Conservation (phyloP, 2,113 vertebrate species). For the Psettodes erumei region DNA sequence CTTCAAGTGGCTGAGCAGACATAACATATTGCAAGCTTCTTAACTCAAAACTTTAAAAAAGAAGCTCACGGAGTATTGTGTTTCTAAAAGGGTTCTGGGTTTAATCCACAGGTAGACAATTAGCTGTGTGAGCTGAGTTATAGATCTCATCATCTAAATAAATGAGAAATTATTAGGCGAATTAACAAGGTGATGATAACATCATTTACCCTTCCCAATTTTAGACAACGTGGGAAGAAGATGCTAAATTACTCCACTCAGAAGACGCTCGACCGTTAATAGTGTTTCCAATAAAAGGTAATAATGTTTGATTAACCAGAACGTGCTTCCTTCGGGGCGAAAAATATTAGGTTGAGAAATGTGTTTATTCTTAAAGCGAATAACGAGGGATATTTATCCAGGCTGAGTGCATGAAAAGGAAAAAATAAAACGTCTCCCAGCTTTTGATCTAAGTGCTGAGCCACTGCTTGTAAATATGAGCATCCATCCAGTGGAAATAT, state of each 20-base stretch:
- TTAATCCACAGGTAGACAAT: slow-evolving; percentile 63
- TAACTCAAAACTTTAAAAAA: neutral
- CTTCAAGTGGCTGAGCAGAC: slow-evolving; percentile 19
- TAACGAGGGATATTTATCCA: slow-evolving; percentile 53
- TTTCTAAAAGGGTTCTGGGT: slow-evolving; percentile 40
- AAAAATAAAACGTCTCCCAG: neutral
- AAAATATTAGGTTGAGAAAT: slow-evolving; percentile 72
- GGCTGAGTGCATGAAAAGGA: slow-evolving; percentile 5
- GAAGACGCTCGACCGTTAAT: slow-evolving; percentile 63
- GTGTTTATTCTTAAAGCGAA: slow-evolving; percentile 62
- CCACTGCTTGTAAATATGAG: slow-evolving; percentile 37
- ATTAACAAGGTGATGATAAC: slow-evolving; percentile 74
- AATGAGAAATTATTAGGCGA: slow-evolving; percentile 76
- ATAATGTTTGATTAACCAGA: slow-evolving; percentile 73
- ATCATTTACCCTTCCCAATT: slow-evolving; percentile 65
- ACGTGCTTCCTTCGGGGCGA: slow-evolving; percentile 50
- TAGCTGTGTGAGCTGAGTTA: slow-evolving; percentile 52
- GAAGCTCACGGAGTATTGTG: slow-evolving; percentile 9
- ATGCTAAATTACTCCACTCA: slow-evolving; percentile 72
- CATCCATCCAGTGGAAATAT: slow-evolving; percentile 50
- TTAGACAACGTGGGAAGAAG: slow-evolving; percentile 75
- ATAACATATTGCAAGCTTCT: slow-evolving; percentile 20
- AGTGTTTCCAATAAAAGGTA: slow-evolving; percentile 75
- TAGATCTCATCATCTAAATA: slow-evolving; percentile 71
- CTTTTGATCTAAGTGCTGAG: slow-evolving; percentile 12